Conservation (phyloP, 1,140 invertebrate genomes). For the Micrasema longulum region DNA sequence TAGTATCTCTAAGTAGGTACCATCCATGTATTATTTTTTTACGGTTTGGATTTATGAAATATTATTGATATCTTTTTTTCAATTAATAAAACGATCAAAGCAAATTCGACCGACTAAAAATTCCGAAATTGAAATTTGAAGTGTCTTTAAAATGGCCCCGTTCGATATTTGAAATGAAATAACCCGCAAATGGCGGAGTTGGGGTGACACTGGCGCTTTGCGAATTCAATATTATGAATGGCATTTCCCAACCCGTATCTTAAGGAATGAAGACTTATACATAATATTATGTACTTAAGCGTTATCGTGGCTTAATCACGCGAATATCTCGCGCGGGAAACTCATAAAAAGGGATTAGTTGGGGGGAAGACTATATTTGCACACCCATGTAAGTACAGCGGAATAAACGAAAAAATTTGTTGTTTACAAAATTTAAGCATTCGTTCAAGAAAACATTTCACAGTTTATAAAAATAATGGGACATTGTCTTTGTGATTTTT, state of each 20-base stretch:
- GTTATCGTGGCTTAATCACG: slow-evolving; percentile 44
- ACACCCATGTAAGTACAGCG: no score
- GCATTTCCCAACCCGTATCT: slow-evolving; percentile 39
- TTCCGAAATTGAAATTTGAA: slow-evolving; percentile 27
- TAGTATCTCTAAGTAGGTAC: no score
- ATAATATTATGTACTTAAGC: slow-evolving; percentile 20
- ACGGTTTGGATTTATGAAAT: no score
- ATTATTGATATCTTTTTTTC: no score
- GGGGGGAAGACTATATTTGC: slow-evolving; percentile 21
- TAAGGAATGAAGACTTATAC: slow-evolving; percentile 36
- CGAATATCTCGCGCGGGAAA: slow-evolving; percentile 38
- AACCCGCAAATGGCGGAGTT: slow-evolving; percentile 19
- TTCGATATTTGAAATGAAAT: slow-evolving; percentile 44
- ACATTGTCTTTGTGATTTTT: no score
- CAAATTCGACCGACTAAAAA: no score
- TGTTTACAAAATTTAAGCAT: no score
- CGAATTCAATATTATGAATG: slow-evolving; percentile 47
- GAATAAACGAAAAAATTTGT: no score
- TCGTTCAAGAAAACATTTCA: no score
- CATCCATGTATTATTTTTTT: no score
- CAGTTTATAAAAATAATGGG: no score
- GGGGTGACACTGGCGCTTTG: slow-evolving; percentile 11
- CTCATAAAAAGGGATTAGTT: slow-evolving; percentile 46
- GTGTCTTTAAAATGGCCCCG: slow-evolving; percentile 31
- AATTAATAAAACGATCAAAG: no score